Conservation (phyloP, 2,113 vertebrate genomes). For the Alligator sinensis region DNA sequence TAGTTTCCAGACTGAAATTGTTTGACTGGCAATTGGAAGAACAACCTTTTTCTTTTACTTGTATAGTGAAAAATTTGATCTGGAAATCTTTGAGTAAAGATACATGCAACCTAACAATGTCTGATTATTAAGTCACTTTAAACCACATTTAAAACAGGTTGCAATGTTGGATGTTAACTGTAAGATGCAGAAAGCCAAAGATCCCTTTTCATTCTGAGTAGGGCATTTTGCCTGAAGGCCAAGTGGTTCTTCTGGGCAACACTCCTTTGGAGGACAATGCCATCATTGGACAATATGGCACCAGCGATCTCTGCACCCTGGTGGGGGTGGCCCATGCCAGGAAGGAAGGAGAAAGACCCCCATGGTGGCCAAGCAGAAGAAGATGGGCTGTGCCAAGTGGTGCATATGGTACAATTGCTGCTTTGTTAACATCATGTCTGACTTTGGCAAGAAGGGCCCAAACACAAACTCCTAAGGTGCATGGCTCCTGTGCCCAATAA, state of each 20-base stretch:
- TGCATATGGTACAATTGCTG: no score
- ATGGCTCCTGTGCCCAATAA: no score
- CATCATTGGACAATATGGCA: neutral
- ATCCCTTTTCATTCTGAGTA: neutral
- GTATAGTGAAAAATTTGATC: neutral
- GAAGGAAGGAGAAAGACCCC: no score
- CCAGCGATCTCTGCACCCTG: no score
- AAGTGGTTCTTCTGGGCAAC: no score
- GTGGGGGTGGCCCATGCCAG: no score
- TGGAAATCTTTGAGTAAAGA: neutral
- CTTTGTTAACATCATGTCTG: no score
- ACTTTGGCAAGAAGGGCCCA: no score
- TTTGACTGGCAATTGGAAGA: conserved; percentile 11
- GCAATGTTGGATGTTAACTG: neutral
- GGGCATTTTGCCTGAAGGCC: neutral
- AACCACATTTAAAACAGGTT: neutral
- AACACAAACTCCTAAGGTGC: no score
- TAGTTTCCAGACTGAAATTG: neutral
- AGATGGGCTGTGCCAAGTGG: no score
- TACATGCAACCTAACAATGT: neutral
- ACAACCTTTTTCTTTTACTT: neutral
- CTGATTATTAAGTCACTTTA: neutral
- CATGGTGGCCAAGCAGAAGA: no score
- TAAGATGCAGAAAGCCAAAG: neutral
- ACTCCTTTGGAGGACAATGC: no score